A percentile compares a stretch with the other conserved stretches of the same genome.
Evolutionary conservation across 2,888 invertebrate genomes (phyloP).

Genomic region (Meiosimyza platycephala): DNA sequence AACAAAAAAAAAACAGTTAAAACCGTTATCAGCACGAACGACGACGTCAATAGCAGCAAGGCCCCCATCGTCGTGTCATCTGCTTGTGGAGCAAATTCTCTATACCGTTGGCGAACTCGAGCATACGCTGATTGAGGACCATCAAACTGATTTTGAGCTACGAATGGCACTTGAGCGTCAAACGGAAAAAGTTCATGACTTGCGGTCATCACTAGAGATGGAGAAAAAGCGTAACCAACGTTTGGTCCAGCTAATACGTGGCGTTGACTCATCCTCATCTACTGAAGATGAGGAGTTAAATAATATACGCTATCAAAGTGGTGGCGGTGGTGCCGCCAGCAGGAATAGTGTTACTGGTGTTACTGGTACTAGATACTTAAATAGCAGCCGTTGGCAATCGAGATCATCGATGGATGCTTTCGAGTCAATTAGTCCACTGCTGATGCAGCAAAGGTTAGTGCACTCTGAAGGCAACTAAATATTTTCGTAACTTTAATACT

Average conservation of each 20-base stretch:
- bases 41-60: slow-evolving; percentile 22
- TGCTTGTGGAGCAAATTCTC: slow-evolving; percentile 51
- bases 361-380: slow-evolving; percentile 28
- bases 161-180: slow-evolving; percentile 55
- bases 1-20: no score
- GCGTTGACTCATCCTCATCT: slow-evolving; percentile 52
- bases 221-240: slow-evolving; percentile 60
- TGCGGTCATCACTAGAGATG: slow-evolving; percentile 54
- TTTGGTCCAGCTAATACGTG: slow-evolving; percentile 56
- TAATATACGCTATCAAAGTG: neutral
- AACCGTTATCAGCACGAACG: neutral
- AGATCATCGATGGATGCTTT: slow-evolving; percentile 46
- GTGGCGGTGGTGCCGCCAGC: slow-evolving; percentile 1
- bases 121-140: slow-evolving; percentile 57
- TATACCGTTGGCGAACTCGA: slow-evolving; percentile 57
- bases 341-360: slow-evolving; percentile 41
- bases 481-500: neutral
- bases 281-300: slow-evolving; percentile 49
- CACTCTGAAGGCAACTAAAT: neutral
- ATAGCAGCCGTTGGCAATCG: slow-evolving; percentile 42
- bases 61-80: slow-evolving; percentile 42
- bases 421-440: slow-evolving; percentile 58
- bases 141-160: slow-evolving; percentile 56
- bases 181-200: slow-evolving; percentile 53
- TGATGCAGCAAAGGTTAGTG: slow-evolving; percentile 58